These are phyloP conservation scores for Alouatta palliata DNA, from an alignment of 2,113 vertebrate genomes.

Conservation along the genomic window DNA sequence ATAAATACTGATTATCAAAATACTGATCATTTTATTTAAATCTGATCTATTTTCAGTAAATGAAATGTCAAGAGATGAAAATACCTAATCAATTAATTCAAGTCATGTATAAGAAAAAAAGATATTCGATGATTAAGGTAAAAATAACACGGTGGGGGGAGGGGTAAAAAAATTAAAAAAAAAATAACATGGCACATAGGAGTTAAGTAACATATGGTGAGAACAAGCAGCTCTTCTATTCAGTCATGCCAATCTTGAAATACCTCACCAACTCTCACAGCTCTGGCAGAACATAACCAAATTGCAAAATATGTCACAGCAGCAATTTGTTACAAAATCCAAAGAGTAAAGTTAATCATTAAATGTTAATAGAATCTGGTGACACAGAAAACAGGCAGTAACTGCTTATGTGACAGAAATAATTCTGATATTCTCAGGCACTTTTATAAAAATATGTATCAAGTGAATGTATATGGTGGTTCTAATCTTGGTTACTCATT, in stretches of 20 bases:
- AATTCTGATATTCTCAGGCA: not conserved
- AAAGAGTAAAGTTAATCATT: slow-evolving; percentile 20
- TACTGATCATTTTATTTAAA: slow-evolving; percentile 43
- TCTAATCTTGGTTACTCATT: not conserved
- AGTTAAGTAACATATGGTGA: not conserved
- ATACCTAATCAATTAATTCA: not conserved
- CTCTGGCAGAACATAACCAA: slow-evolving; percentile 14
- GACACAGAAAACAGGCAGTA: slow-evolving; percentile 9
- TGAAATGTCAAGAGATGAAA: not conserved
- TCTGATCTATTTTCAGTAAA: slow-evolving; percentile 37
- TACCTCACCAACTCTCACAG: not conserved
- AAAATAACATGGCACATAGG: not conserved
- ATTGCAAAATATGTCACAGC: not conserved
- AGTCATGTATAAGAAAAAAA: not conserved
- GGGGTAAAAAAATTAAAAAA: not conserved
- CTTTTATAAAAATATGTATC: not conserved
- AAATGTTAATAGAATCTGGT: slow-evolving; percentile 27
- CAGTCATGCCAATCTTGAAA: not conserved
- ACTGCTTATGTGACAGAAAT: not conserved
- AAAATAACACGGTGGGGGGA: not conserved
- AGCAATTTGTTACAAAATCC: slow-evolving; percentile 43
- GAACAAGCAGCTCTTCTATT: not conserved
- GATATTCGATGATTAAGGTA: not conserved
- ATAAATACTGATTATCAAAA: not conserved
- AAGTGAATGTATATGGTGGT: not conserved